Conservation (phyloP, 2,888 invertebrate species). For the Dysmachus trigonus region DNA sequence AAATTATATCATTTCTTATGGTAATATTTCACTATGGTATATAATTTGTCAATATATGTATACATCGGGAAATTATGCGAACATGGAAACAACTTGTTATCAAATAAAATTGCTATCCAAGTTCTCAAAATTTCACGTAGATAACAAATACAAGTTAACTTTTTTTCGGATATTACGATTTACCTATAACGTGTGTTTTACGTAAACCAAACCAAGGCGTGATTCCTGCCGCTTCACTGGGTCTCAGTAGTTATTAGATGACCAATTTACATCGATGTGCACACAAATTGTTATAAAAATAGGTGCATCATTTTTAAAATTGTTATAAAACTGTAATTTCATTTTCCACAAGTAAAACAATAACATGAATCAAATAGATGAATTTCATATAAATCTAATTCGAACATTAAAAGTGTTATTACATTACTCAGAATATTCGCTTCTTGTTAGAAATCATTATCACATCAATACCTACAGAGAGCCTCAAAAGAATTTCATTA, state of each 20-base stretch:
- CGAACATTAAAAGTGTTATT: not conserved
- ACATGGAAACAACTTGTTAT: not conserved
- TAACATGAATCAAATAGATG: not conserved
- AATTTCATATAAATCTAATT: not conserved
- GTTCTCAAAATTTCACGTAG: slow-evolving; percentile 26
- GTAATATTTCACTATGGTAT: not conserved
- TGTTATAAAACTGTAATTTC: not conserved
- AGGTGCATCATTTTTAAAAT: not conserved
- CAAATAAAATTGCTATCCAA: not conserved
- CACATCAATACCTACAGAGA: not conserved
- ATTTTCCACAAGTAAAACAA: not conserved
- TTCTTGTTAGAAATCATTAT: not conserved
- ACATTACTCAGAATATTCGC: not conserved
- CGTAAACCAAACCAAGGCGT: slow-evolving; percentile 26
- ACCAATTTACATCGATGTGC: not conserved
- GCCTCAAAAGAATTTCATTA: not conserved
- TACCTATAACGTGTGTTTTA: not conserved
- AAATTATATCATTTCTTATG: not conserved
- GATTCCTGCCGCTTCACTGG: not conserved
- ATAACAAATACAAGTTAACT: not conserved
- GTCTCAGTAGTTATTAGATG: not conserved
- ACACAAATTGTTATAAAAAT: not conserved
- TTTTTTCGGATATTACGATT: not conserved
- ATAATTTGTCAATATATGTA: not conserved
- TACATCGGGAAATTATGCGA: not conserved